Conservation (phyloP, 2,797 vertebrate species). For the Calcarius lapponicus region DNA sequence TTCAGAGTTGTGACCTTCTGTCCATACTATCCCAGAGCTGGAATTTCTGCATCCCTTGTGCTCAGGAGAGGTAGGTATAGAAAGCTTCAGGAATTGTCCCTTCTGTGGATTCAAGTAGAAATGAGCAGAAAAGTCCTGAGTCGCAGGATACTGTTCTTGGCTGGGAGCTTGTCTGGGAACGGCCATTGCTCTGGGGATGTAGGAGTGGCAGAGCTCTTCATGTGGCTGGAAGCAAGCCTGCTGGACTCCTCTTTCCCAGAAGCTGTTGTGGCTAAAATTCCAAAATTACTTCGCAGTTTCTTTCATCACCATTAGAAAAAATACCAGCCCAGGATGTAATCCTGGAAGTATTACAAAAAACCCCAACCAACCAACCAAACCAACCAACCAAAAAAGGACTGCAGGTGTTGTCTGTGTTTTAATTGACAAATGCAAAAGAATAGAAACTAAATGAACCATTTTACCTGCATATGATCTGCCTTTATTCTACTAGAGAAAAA, state of each 20-base stretch:
- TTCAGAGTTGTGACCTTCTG: not conserved
- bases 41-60: not conserved
- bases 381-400: not conserved
- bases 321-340: not conserved
- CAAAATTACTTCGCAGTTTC: not conserved
- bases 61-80: not conserved
- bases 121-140: not conserved
- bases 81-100: not conserved
- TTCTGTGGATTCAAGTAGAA: not conserved
- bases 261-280: not conserved
- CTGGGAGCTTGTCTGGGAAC: not conserved
- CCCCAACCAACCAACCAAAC: not conserved
- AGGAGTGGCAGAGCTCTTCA: not conserved
- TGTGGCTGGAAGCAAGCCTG: not conserved
- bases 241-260: not conserved
- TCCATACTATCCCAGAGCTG: fast-evolving
- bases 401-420: not conserved
- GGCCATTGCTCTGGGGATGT: not conserved
- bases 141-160: not conserved
- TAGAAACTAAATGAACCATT: not conserved
- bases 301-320: not conserved
- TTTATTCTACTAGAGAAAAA: not conserved
- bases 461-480: not conserved
- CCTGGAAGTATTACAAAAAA: not conserved
- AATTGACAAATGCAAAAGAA: not conserved